phyloP scores from a whole-genome alignment of 1,140 invertebrate genomes.

The Helicoverpa armigera region DNA sequence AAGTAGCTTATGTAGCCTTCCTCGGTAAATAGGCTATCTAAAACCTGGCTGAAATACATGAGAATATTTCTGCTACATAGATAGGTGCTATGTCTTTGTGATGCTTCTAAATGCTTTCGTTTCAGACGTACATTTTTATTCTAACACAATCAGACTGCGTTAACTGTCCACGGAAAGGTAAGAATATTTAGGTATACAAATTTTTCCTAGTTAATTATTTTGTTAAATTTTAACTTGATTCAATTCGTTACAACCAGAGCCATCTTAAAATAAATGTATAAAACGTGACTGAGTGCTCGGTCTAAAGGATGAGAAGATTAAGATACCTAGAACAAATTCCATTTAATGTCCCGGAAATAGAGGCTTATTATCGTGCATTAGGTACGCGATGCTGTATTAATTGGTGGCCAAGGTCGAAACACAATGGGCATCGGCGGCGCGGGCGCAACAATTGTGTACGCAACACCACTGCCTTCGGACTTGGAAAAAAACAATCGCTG shows the following conservation, averaged over 20 bases:
- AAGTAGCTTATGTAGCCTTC: too few species aligned
- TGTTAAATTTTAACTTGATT: neutral
- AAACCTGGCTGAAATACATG: too few species aligned
- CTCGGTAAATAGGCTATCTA: too few species aligned
- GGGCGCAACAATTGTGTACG: slow-evolving; percentile 51
- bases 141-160: too few species aligned
- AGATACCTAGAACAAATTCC: slow-evolving; percentile 42
- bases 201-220: neutral
- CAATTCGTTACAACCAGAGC: neutral
- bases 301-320: slow-evolving; percentile 35
- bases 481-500: slow-evolving; percentile 40
- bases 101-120: too few species aligned
- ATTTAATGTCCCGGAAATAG: slow-evolving; percentile 56
- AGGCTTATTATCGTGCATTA: slow-evolving; percentile 54
- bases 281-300: neutral
- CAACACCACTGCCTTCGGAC: slow-evolving; percentile 29
- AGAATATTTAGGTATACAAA: too few species aligned
- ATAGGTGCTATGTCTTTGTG: too few species aligned
- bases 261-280: neutral
- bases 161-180: too few species aligned
- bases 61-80: too few species aligned
- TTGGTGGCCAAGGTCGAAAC: slow-evolving; percentile 56
- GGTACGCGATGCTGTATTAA: slow-evolving; percentile 51
- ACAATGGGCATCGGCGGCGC: slow-evolving; percentile 54
- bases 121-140: too few species aligned